Evolutionary conservation across 2,113 vertebrate genomes (phyloP).

Genomic region (Podarcis muralis): DNA sequence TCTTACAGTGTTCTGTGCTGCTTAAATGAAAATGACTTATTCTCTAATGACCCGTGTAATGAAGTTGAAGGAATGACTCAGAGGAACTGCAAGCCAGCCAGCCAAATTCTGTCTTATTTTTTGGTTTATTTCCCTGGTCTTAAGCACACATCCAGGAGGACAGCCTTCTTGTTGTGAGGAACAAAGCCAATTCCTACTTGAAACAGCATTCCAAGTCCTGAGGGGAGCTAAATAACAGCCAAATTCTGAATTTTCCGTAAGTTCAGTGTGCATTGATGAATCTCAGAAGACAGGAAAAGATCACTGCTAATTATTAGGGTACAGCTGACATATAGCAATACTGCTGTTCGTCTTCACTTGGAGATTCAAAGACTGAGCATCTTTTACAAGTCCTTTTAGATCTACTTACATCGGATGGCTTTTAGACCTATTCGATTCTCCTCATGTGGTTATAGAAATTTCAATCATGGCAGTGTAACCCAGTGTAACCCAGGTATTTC

Average conservation of each 20-base stretch:
- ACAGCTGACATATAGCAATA: slow-evolving; percentile 22
- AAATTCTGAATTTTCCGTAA: slow-evolving; percentile 16
- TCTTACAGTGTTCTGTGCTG: slow-evolving; percentile 12
- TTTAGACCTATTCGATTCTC: neutral
- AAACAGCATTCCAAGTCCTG: slow-evolving; percentile 11
- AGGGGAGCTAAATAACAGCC: neutral
- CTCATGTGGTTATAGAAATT: neutral
- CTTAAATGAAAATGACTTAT: slow-evolving; percentile 19
- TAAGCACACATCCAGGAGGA: neutral
- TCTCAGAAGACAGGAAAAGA: slow-evolving; percentile 31
- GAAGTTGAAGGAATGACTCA: slow-evolving; percentile 10
- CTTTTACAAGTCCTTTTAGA: neutral
- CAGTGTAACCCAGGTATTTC: neutral
- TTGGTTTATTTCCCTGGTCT: slow-evolving; percentile 39
- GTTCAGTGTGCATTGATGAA: slow-evolving; percentile 19
- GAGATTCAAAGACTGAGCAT: neutral
- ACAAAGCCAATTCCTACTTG: slow-evolving; percentile 22
- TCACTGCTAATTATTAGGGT: slow-evolving; percentile 34
- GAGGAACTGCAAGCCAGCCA: neutral
- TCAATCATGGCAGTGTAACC: neutral
- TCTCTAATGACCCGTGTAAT: slow-evolving; percentile 16
- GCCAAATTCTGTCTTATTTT: neutral
- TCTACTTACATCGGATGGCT: neutral
- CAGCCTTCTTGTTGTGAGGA: slow-evolving; percentile 7
- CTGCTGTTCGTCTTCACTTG: neutral